phyloP scores from a whole-genome alignment of 2,888 invertebrate species.

The Drosophila glabriapex region DNA sequence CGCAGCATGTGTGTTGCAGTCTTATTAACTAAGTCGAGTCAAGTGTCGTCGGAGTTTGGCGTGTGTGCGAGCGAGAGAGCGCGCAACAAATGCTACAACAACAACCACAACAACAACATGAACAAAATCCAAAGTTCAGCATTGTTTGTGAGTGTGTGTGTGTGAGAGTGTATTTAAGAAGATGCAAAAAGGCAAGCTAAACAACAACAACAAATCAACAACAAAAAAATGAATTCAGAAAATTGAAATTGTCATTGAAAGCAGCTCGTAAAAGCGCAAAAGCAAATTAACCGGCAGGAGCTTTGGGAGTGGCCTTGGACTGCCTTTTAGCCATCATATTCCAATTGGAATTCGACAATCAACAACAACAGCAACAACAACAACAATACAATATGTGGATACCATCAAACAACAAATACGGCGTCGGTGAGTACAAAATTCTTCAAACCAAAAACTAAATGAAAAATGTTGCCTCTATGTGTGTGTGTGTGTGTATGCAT shows the following conservation, averaged over 20 bases:
- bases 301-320: constrained; percentile 60
- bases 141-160: constrained; percentile 24
- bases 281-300: constrained; percentile 33
- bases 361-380: constrained; percentile 3
- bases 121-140: constrained; percentile 62
- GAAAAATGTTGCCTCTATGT: constrained; percentile 10
- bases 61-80: constrained; percentile 28
- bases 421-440: constrained; percentile 84
- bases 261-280: constrained; percentile 27
- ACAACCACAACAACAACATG: constrained; percentile 52
- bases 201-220: background rate
- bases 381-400: constrained; percentile 83
- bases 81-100: constrained; percentile 47
- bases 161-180: constrained; percentile 36
- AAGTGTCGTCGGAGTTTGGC: constrained; percentile 32
- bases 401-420: constrained; percentile 85
- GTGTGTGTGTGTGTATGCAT: constrained; percentile 10
- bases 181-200: constrained; percentile 59
- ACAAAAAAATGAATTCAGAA: constrained; percentile 42
- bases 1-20: constrained; percentile 30
- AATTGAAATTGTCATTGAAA: constrained; percentile 46
- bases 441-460: constrained; percentile 31
- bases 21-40: constrained; percentile 40
- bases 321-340: constrained; percentile 37
- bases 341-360: constrained; percentile 45